Conservation (phyloP, 2,797 vertebrate species). For the Parauchenoglanis ngamensis region DNA sequence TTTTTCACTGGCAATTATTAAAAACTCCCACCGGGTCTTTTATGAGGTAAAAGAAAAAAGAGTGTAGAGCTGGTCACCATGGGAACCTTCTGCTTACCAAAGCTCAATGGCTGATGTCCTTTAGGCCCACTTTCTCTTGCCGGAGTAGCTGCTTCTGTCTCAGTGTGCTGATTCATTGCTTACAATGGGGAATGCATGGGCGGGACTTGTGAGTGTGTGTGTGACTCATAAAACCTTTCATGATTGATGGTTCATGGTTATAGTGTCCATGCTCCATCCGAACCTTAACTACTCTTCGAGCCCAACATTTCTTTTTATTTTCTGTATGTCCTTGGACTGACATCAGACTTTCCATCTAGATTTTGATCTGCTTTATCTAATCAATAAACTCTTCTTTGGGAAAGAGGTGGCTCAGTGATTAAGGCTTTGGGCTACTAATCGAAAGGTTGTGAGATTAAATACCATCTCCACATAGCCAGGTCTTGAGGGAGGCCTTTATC, state of each 20-base stretch:
- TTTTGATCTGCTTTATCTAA: not conserved
- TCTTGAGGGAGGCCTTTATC: not conserved
- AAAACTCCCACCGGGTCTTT: not conserved
- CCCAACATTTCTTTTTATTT: not conserved
- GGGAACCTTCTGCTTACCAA: slow-evolving; percentile 18
- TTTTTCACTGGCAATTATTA: not conserved
- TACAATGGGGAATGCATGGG: not conserved
- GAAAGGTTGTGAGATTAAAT: too few species aligned
- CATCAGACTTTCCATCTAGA: not conserved
- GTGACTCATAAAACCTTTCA: not conserved
- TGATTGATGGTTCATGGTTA: not conserved
- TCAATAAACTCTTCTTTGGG: not conserved
- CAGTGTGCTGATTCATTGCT: not conserved
- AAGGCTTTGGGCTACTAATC: not conserved
- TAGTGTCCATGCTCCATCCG: not conserved
- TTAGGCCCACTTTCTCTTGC: slow-evolving; percentile 2
- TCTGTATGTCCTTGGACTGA: not conserved
- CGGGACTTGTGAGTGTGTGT: not conserved
- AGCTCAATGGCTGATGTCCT: slow-evolving; percentile 15
- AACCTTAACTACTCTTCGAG: not conserved
- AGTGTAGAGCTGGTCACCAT: not conserved
- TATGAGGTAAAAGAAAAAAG: not conserved
- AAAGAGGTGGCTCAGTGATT: not conserved
- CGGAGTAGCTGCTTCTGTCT: not conserved
- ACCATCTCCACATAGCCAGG: not conserved